Evolutionary conservation across 1,140 invertebrate genomes (phyloP).

Genomic region (Cotesia vestalis): DNA sequence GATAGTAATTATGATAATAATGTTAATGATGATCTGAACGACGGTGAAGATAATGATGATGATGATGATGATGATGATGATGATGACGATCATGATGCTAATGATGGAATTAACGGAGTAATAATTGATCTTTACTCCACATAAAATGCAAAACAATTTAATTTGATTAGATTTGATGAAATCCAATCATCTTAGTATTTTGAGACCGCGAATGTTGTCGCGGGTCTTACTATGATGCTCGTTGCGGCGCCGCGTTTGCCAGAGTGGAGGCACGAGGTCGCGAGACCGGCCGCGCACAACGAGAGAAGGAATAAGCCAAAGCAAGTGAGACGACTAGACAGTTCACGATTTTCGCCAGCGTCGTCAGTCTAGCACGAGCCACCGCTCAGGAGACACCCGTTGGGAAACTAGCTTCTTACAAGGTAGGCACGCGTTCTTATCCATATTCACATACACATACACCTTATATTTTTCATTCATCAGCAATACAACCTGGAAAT

Average conservation of each 20-base stretch:
- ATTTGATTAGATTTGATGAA: conserved; percentile 16
- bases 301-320: conserved; percentile 37
- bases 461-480: conserved; percentile 21
- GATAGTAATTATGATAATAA: neutral
- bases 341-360: conserved; percentile 45
- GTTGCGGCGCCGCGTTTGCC: conserved; percentile 24
- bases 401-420: conserved; percentile 56
- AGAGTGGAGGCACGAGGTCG: conserved; percentile 36
- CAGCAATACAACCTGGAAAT: conserved; percentile 12
- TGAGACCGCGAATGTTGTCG: conserved; percentile 21
- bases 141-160: neutral
- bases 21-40: neutral
- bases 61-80: neutral
- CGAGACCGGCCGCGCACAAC: conserved; percentile 41
- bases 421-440: conserved; percentile 49
- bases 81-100: neutral
- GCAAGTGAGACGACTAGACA: conserved; percentile 38
- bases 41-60: neutral
- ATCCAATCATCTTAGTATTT: conserved; percentile 29
- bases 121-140: neutral
- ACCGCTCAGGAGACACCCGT: conserved; percentile 60
- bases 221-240: conserved; percentile 2
- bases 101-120: neutral
- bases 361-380: conserved; percentile 63
- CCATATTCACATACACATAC: conserved; percentile 5